Base-by-base conservation (phyloP, 2,888 invertebrate species). In the Microctonus brassicae region DNA sequence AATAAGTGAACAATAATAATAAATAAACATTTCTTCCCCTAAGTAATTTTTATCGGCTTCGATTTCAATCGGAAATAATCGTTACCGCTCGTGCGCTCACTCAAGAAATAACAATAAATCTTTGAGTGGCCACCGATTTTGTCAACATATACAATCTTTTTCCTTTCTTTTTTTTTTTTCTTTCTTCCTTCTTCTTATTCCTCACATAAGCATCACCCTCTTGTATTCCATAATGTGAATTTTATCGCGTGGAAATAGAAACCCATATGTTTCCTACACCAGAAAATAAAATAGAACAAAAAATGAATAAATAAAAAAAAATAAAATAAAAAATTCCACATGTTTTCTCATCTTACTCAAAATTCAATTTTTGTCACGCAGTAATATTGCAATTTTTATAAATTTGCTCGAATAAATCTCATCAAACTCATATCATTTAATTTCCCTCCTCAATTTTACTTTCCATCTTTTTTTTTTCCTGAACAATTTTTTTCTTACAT, bases 221-320 rank as follows among this genome's bases (percentile, higher is more conserved):
- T 42, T 42, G n/a, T 22, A 60, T 52, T 29, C 7, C 42, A 24
- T 52, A 69, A 60, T 52, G 47, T 39, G 53, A 69, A 61, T 60
- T 75, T 73, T 65, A 66, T 69, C 53, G 53, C 61, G 53, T 20
- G 34, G 52, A 72, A 34, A 69, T 61, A 17, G 29, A 39, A 26
- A 33, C 33, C 42, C 36, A 62, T 62, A 39, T 36, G 62, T 24
- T 24, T 1, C 7, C 10, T 22, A 62, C 22, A n/a, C 11, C 24
- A 1, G n/a, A 13, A 57, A 29, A 57, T 9, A 57, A 57, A 55
- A 13, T 6, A 10, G 13, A 17, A 22, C 36, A 39, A 7, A 29
- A 34, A 57, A 55, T 0, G 13, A 26, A 57, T 6, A n/a, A 3
- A 29, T 2, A 57, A 26, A 13, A 26, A 24, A 29, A 26, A 7